Percentiles rank a stretch among this genome's conserved stretches.
Conservation (phyloP, 30 jellyfish, hydroid and myxozoan species). For the Nemopilema nomurai region DNA sequence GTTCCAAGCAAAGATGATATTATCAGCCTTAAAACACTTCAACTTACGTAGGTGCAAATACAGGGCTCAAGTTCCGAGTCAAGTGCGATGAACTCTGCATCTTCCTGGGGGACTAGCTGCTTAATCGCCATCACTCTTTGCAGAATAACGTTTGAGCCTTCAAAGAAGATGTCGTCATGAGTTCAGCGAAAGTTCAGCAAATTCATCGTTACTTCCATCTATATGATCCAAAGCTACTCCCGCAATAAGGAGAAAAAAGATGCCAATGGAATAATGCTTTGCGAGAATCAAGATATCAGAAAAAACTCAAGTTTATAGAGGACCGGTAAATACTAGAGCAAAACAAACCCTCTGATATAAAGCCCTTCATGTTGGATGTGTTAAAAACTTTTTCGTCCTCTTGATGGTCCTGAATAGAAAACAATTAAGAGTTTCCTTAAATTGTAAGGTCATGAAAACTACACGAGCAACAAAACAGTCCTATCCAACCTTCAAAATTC, state of each 20-base stretch:
- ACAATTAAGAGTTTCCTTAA: neutral
- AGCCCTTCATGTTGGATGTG: conserved; percentile 76
- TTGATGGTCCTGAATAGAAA: conserved; percentile 41
- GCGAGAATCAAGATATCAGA: no score
- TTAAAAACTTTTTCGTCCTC: conserved; percentile 45
- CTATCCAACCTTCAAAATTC: no score
- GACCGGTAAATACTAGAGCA: neutral
- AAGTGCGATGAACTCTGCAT: conserved; percentile 74
- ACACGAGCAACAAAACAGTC: no score
- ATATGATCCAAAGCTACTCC: no score
- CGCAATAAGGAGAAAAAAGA: no score
- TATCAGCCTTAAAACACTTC: no score
- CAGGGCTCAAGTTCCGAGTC: conserved; percentile 67
- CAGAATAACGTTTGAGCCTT: conserved; percentile 87
- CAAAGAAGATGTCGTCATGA: neutral
- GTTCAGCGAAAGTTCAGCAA: no score
- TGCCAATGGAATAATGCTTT: no score
- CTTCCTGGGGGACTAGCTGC: conserved; percentile 65
- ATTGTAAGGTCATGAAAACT: neutral
- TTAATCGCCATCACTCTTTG: conserved; percentile 82
- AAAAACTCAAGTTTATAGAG: no score
- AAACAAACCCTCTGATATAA: conserved; percentile 91
- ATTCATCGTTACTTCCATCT: no score
- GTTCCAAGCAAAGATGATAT: no score
- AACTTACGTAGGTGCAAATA: conserved; percentile 72